phyloP scores from a whole-genome alignment of 1,140 invertebrate species.

The Laupala kohalensis region DNA sequence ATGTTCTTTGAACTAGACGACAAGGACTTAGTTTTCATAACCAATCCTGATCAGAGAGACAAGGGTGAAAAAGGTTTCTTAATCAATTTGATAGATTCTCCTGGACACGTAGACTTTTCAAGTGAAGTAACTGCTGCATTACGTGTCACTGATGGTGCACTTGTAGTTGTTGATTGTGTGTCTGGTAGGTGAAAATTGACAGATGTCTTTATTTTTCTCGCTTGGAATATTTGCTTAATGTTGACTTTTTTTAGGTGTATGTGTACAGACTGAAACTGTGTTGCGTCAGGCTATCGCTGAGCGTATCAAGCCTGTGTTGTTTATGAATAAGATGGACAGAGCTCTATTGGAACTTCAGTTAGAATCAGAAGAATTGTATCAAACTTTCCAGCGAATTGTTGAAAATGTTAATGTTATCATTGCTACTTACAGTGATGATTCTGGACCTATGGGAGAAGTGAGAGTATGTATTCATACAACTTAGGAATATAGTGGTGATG shows the following conservation, averaged over 20 bases:
- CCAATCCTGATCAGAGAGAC: conserved; percentile 73
- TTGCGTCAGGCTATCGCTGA: conserved; percentile 97
- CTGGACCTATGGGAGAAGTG: conserved; percentile 97
- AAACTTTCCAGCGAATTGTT: conserved; percentile 99
- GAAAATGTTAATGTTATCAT: conserved; percentile 99
- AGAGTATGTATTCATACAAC: conserved; percentile 42
- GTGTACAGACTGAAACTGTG: conserved; percentile 98
- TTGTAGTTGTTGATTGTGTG: conserved; percentile 99
- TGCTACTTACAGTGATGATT: conserved; percentile 95
- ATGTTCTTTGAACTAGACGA: conserved; percentile 94
- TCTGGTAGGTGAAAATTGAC: conserved; percentile 71
- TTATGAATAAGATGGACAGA: conserved; percentile 99
- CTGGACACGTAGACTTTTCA: conserved; percentile 98
- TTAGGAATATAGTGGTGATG: background rate
- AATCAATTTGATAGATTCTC: conserved; percentile 98
- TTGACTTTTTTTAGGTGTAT: conserved; percentile 62
- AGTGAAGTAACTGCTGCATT: conserved; percentile 98
- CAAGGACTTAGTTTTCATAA: conserved; percentile 84
- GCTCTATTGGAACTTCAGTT: conserved; percentile 90
- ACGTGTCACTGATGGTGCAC: conserved; percentile 96
- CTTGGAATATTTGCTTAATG: no score
- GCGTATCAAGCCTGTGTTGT: conserved; percentile 96
- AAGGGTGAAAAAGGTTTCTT: conserved; percentile 90
- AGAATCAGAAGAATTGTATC: conserved; percentile 92
- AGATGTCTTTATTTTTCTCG: background rate